Conservation (phyloP, 2,113 vertebrate genomes). For the Ptilonorhynchus violaceus region DNA sequence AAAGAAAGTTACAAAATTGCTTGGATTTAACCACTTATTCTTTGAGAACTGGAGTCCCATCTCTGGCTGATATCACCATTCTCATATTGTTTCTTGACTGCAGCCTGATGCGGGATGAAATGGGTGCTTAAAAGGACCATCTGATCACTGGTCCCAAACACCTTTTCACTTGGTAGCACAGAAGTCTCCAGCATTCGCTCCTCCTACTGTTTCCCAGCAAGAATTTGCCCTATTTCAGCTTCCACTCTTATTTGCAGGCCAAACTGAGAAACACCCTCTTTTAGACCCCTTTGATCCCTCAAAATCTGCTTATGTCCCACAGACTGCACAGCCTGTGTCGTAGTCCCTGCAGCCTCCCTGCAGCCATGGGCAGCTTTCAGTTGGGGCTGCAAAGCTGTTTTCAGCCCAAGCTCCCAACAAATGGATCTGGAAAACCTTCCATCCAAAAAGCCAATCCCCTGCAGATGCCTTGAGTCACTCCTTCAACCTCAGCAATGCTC, state of each 20-base stretch:
- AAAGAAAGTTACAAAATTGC: neutral
- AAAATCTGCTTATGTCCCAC: neutral
- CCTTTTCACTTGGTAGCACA: neutral
- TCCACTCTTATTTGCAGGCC: neutral
- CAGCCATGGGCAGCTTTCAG: neutral
- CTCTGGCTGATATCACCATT: neutral
- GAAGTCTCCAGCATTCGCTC: neutral
- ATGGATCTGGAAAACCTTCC: neutral
- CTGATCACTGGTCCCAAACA: neutral
- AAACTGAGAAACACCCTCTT: neutral
- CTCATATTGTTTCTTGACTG: neutral
- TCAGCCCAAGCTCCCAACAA: neutral
- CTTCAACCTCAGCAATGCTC: accelerated
- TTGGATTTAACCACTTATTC: neutral
- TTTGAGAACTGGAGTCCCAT: neutral
- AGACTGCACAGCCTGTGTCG: neutral
- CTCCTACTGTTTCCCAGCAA: neutral
- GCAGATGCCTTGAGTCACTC: neutral
- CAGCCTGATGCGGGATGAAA: neutral
- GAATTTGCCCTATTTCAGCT: neutral
- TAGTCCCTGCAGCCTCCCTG: neutral
- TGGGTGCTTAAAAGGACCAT: neutral
- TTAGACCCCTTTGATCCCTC: neutral
- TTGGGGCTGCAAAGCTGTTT: neutral
- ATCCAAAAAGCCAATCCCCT: neutral